Evolutionary conservation across 1,140 invertebrate genomes (phyloP), one percentile per base, ranked within the genome.

Genomic region (Acromyrmex echinatior): DNA sequence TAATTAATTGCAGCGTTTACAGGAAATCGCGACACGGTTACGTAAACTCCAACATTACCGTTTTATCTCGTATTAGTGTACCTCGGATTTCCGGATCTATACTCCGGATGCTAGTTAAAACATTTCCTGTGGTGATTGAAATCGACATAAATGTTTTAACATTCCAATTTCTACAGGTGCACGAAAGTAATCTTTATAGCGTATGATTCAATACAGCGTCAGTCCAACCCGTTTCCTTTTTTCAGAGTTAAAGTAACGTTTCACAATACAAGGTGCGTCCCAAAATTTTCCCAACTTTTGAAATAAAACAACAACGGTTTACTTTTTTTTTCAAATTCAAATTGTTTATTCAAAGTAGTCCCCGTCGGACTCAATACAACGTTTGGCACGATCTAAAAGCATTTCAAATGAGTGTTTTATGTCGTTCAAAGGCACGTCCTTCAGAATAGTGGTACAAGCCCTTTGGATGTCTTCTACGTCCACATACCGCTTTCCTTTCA

Each of bases 11-110:
- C 39, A 31, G 45, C 60, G 45, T 79, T 66, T 66, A 31, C 62
- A 79, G 77, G 77, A 79, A 79, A 49, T 66, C 76, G 25, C 77
- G 39, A 66, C 21, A 65, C 25, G 77, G 18, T 79, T 79, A 66
- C 28, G 28, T 79, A 79, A 79, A 58, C 12, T 16, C 25, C 60
- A 16, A 31, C 58, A 49, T 49, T 12, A 28, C 39, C 58, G 35
- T 49, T 79, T 49, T 58, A 66, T 51, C 12, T 49, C 76, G 58
- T 70, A 31, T 12, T 49, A 12, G 39, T 18, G 39, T 60, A 62
- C 56, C 35, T 60, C 31, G 49, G 66, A 77, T 77, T 77, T 77
- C 74, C 74, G 74, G 74, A 77, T 77, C 7, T n/a, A 31, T 7
- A n/a, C n/a, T 31, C 31, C 35, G 56, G 56, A 39, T 77, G 31